These are phyloP conservation scores for Parauchenoglanis punctatus DNA, from an alignment of 2,797 vertebrate species.

Conservation along the genomic window DNA sequence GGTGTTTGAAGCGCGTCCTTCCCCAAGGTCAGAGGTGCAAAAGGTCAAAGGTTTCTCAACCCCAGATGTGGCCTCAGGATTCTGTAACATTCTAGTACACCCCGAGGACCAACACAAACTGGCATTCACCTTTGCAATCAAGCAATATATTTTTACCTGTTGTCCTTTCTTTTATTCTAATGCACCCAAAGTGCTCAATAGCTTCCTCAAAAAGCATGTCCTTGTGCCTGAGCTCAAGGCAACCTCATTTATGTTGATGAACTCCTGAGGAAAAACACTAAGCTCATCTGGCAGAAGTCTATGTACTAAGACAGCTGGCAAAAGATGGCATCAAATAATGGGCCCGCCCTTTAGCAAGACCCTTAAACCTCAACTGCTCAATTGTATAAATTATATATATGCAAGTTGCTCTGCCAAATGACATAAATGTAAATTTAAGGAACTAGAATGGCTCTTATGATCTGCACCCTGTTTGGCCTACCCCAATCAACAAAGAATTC, in stretches of 20 bases:
- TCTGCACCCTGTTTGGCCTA: too few species aligned
- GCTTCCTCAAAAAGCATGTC: slow-evolving; percentile 49
- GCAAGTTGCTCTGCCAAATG: not conserved
- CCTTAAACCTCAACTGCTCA: too few species aligned
- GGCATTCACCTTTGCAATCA: slow-evolving; percentile 27
- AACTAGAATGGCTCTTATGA: too few species aligned
- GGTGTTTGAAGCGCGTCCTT: not conserved
- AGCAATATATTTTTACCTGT: slow-evolving; percentile 34
- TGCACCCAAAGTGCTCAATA: slow-evolving; percentile 37
- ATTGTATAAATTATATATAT: too few species aligned
- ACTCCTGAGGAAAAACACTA: not conserved
- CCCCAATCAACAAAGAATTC: too few species aligned
- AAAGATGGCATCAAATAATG: slow-evolving; percentile 20
- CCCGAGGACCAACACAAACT: slow-evolving; percentile 43
- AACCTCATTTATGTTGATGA: slow-evolving; percentile 38
- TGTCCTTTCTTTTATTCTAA: slow-evolving; percentile 41
- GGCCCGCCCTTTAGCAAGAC: slow-evolving; percentile 36
- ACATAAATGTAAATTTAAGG: not conserved
- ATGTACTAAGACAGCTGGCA: not conserved
- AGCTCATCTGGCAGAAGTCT: not conserved
- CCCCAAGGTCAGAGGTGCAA: not conserved
- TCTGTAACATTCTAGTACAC: slow-evolving; percentile 41
- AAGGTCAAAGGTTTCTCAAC: not conserved
- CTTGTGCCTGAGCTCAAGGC: not conserved
- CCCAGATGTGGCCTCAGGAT: slow-evolving; percentile 27